Conservation (phyloP, 92 coral and sea anemone genomes). For the Paramuricea clavata region DNA sequence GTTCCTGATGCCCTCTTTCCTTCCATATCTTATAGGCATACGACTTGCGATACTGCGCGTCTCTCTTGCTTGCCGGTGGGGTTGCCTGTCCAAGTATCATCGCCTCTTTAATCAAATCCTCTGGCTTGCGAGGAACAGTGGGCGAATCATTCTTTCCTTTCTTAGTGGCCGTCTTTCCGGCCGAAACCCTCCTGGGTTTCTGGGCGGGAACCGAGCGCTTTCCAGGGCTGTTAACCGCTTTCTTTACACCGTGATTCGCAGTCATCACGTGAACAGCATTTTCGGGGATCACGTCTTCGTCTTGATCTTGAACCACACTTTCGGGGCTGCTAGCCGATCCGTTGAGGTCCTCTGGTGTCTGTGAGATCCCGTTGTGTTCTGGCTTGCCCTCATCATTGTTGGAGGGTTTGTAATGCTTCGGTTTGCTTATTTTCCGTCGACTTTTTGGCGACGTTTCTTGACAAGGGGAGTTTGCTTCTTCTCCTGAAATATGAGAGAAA, state of each 20-base stretch:
- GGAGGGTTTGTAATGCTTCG: conserved; percentile 38
- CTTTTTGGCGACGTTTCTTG: conserved; percentile 29
- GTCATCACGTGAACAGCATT: conserved; percentile 28
- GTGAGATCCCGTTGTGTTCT: conserved; percentile 1
- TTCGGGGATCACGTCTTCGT: background rate
- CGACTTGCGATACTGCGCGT: conserved; percentile 47
- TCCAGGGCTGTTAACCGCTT: background rate
- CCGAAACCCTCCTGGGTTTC: conserved; percentile 35
- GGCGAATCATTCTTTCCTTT: background rate
- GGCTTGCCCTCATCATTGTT: background rate
- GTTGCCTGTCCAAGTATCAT: conserved; percentile 1
- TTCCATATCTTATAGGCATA: conserved; percentile 49
- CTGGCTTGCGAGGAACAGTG: conserved; percentile 28
- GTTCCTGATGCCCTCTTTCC: conserved; percentile 22
- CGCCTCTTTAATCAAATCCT: conserved; percentile 43
- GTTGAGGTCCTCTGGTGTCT: background rate
- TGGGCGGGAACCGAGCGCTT: background rate
- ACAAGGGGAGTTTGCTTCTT: background rate
- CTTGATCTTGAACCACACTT: background rate
- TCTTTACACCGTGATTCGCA: conserved; percentile 6
- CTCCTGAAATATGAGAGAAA: background rate
- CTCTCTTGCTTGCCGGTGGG: conserved; percentile 24
- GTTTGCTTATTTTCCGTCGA: conserved; percentile 45
- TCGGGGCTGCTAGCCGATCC: background rate
- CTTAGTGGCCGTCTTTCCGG: background rate